phyloP scores from a whole-genome alignment of 2,113 vertebrate species.

The Labrus mixtus region DNA sequence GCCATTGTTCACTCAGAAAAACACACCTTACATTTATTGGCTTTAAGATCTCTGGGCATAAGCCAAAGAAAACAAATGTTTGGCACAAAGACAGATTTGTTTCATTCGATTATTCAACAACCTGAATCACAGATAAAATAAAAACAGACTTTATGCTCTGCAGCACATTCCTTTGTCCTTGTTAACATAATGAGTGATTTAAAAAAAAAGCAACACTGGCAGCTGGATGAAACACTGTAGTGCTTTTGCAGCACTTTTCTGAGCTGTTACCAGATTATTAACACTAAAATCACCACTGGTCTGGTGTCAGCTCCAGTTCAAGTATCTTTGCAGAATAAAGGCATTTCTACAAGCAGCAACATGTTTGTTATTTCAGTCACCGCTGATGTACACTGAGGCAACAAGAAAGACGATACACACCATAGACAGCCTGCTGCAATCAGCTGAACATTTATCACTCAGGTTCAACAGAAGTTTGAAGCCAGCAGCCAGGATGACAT shows the following conservation, averaged over 20 bases:
- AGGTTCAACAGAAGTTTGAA: not conserved
- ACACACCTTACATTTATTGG: slow-evolving; percentile 56
- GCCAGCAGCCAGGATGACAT: not conserved
- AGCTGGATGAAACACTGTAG: not conserved
- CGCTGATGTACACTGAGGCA: not conserved
- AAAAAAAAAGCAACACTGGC: slow-evolving; percentile 57
- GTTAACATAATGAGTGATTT: slow-evolving; percentile 4
- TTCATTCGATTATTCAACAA: slow-evolving; percentile 42
- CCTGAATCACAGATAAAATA: slow-evolving; percentile 31
- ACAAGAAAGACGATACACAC: not conserved
- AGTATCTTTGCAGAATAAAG: not conserved
- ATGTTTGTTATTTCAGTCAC: not conserved
- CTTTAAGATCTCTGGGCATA: slow-evolving; percentile 25
- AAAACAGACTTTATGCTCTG: not conserved
- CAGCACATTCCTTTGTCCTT: not conserved
- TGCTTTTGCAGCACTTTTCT: not conserved
- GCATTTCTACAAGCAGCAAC: slow-evolving; percentile 13
- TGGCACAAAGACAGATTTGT: slow-evolving; percentile 49
- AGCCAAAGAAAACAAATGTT: slow-evolving; percentile 36
- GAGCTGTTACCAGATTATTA: not conserved
- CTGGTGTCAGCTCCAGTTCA: slow-evolving; percentile 8
- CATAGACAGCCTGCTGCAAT: not conserved
- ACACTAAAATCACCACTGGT: not conserved
- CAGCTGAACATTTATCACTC: not conserved
- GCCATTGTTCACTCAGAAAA: slow-evolving; percentile 40